phyloP scores from a whole-genome alignment of 2,113 vertebrate genomes.

The Ciconia boyciana region DNA sequence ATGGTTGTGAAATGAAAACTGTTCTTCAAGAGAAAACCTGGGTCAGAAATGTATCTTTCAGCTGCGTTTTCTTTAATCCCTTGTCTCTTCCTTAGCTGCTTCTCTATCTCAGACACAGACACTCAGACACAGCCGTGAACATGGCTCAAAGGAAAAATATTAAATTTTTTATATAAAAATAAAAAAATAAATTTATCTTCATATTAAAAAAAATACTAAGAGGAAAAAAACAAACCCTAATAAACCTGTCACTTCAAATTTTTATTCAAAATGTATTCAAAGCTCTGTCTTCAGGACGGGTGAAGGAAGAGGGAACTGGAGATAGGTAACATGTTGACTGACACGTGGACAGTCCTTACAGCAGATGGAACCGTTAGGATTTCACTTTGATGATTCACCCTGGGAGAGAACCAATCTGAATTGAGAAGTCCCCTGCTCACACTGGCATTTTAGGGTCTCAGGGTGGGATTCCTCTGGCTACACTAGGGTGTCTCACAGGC shows the following conservation, averaged over 20 bases:
- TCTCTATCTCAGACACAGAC: not conserved
- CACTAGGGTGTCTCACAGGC: fast-evolving
- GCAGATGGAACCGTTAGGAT: not conserved
- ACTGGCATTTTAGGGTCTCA: not conserved
- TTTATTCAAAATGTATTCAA: not conserved
- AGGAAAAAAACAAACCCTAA: not conserved
- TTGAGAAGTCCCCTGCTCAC: not conserved
- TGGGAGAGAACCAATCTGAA: not conserved
- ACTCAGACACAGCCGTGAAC: not conserved
- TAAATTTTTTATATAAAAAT: no score
- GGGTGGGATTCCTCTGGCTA: not conserved
- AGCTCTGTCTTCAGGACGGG: not conserved
- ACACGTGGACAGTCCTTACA: not conserved
- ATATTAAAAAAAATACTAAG: not conserved
- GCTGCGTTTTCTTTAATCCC: not conserved
- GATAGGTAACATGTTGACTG: not conserved
- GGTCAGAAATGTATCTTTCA: not conserved
- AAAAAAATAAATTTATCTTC: no score
- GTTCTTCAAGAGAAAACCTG: not conserved
- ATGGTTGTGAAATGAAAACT: not conserved
- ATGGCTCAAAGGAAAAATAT: not conserved
- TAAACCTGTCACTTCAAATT: not conserved
- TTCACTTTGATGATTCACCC: not conserved
- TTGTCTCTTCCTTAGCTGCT: not conserved
- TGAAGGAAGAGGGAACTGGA: not conserved